Conservation (phyloP, 2,888 invertebrate species). For the Nemotelus nigrinus region DNA sequence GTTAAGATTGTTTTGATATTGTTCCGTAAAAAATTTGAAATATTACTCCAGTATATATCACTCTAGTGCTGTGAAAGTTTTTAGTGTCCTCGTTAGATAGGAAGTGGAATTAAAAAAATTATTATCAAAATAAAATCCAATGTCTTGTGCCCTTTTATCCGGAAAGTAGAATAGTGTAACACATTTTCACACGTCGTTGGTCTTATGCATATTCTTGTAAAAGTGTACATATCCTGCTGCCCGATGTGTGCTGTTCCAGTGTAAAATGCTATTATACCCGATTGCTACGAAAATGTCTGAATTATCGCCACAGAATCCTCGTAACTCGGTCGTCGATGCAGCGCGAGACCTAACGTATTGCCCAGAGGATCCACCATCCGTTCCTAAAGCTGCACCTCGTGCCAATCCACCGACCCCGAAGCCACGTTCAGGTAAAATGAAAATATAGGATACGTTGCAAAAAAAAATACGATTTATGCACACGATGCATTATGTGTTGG, state of each 20-base stretch:
- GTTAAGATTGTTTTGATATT: no score
- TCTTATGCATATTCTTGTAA: no score
- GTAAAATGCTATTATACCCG: slow-evolving; percentile 43
- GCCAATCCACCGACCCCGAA: slow-evolving; percentile 63
- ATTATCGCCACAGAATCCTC: slow-evolving; percentile 55
- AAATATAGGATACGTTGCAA: background rate
- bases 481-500: background rate
- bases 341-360: slow-evolving; percentile 64
- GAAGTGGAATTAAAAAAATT: background rate
- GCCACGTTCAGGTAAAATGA: slow-evolving; percentile 61
- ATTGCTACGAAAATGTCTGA: slow-evolving; percentile 52
- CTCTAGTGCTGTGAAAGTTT: slow-evolving; percentile 23
- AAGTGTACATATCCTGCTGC: background rate
- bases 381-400: slow-evolving; percentile 62
- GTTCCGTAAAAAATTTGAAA: no score
- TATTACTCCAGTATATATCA: background rate
- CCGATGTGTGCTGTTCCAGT: background rate
- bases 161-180: no score
- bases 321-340: slow-evolving; percentile 62
- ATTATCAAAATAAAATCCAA: no score
- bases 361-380: slow-evolving; percentile 58
- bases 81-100: slow-evolving; percentile 4
- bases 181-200: no score
- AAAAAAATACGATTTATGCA: background rate
- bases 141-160: no score